phyloP scores from a whole-genome alignment of 2,113 vertebrate genomes.

The Zosterops japonicus region DNA sequence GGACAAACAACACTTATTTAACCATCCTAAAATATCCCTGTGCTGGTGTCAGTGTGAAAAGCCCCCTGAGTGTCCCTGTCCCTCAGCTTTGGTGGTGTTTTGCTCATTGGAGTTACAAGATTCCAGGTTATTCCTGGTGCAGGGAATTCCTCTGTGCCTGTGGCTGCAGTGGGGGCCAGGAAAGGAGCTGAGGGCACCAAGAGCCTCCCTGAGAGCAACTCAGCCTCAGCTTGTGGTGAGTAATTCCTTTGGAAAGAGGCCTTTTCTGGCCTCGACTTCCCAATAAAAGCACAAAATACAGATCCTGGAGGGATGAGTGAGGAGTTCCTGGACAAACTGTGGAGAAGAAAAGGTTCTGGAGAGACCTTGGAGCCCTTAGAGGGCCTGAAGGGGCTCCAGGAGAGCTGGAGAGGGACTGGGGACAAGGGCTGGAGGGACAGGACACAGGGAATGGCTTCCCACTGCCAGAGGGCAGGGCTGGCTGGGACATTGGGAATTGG shows the following conservation, averaged over 20 bases:
- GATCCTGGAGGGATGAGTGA: background rate
- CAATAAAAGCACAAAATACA: accelerated
- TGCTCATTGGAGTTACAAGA: background rate
- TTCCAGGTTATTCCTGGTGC: background rate
- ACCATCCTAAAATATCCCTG: background rate
- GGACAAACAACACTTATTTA: background rate
- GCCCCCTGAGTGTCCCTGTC: background rate
- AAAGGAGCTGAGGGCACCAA: background rate
- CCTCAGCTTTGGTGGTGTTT: background rate
- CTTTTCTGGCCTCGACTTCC: background rate
- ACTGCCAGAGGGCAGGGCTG: accelerated
- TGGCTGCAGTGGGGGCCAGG: background rate
- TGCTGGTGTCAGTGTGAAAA: background rate
- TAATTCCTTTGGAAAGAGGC: background rate
- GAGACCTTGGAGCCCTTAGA: accelerated
- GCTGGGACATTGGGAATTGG: background rate
- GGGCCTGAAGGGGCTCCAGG: background rate
- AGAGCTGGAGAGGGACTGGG: background rate
- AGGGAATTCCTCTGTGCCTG: background rate
- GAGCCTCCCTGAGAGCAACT: background rate
- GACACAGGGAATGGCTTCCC: background rate
- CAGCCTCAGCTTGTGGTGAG: background rate
- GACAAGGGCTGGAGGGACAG: background rate
- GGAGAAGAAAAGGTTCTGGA: background rate
- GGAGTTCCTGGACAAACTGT: background rate